A percentile compares a stretch with the other conserved stretches of the same genome.
Conservation (phyloP, 2,797 vertebrate species). For the Coendou prehensilis region DNA sequence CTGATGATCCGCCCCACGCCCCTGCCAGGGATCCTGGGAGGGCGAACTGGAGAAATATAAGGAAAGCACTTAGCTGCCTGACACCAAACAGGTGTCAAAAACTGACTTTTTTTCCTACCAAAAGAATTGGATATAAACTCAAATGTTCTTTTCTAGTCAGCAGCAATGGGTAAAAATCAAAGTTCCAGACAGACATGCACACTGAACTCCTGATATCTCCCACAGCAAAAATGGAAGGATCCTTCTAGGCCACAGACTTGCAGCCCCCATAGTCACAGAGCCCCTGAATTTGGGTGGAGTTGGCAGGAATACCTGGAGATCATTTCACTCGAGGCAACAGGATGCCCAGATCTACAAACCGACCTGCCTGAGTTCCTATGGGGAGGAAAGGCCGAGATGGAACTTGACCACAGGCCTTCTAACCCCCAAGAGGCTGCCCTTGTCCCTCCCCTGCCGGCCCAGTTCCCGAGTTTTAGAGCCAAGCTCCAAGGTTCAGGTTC, state of each 20-base stretch:
- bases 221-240: fast-evolving
- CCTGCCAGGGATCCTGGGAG: not conserved
- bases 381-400: not conserved
- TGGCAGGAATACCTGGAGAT: not conserved
- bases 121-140: not conserved
- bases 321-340: slow-evolving; percentile 7
- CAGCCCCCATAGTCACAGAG: not conserved
- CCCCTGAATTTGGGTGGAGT: not conserved
- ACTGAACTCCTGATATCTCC: not conserved
- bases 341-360: not conserved
- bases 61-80: not conserved
- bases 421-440: not conserved
- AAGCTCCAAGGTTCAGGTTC: not conserved
- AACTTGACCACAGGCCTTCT: not conserved
- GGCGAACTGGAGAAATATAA: not conserved
- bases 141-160: not conserved
- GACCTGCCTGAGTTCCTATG: fast-evolving
- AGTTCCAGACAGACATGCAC: not conserved
- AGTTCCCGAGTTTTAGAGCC: not conserved
- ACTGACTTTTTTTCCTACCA: not conserved
- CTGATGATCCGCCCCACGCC: not conserved
- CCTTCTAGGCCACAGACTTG: not conserved
- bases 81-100: not conserved
- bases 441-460: not conserved
- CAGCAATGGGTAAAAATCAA: not conserved